phyloP scores from a whole-genome alignment of 2,797 vertebrate species.

The Sebastes vulpes region DNA sequence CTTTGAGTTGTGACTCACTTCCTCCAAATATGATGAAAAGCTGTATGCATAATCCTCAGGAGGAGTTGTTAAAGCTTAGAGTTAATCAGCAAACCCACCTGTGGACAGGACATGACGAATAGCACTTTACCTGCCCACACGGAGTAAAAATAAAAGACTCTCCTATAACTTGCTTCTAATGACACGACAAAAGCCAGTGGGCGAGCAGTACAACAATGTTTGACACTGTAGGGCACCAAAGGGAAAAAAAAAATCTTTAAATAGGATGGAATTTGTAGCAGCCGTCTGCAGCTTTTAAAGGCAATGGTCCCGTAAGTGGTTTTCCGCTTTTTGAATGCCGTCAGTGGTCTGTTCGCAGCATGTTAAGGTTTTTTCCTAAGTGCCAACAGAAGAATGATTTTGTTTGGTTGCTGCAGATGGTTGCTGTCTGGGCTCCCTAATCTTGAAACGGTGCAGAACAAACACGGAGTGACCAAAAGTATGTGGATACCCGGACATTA shows the following conservation, averaged over 20 bases:
- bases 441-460: background rate
- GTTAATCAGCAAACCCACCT: conserved; percentile 32
- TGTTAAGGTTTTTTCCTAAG: conserved; percentile 28
- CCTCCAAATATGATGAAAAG: conserved; percentile 49
- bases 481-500: background rate
- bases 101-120: conserved; percentile 25
- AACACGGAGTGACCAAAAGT: background rate
- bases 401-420: conserved; percentile 38
- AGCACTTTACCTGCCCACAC: conserved; percentile 18
- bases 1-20: conserved; percentile 50
- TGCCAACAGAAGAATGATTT: conserved; percentile 38
- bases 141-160: conserved; percentile 25
- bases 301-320: conserved; percentile 20
- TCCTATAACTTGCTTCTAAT: conserved; percentile 2
- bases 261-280: conserved; percentile 28
- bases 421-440: background rate
- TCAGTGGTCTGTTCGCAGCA: conserved; percentile 40
- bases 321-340: conserved; percentile 38
- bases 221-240: conserved; percentile 24
- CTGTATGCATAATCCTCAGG: conserved; percentile 33
- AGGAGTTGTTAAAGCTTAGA: conserved; percentile 7
- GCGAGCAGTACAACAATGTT: conserved; percentile 21
- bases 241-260: background rate
- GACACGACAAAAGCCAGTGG: conserved; percentile 46
- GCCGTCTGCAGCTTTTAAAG: conserved; percentile 12